Percentiles rank a stretch among this genome's conserved stretches.
These are phyloP conservation scores for Epirrita christyi DNA, from an alignment of 2,888 invertebrate genomes.

Conservation along the genomic window DNA sequence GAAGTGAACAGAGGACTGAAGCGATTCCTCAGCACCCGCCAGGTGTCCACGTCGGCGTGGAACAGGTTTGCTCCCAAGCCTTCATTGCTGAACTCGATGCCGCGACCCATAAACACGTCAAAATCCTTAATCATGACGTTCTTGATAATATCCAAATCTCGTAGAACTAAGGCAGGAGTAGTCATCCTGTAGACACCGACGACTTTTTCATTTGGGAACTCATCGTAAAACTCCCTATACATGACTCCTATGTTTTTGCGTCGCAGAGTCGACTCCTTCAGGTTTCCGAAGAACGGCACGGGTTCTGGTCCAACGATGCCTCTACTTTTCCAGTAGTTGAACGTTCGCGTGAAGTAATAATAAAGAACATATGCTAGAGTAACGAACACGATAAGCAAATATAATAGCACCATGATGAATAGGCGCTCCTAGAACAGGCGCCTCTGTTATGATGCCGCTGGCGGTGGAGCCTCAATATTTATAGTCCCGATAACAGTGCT, in stretches of 20 bases:
- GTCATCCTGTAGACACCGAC: constrained; percentile 61
- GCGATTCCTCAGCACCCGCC: constrained; percentile 53
- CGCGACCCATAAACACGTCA: constrained; percentile 55
- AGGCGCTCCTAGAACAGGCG: neutral
- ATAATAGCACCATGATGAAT: constrained; percentile 6
- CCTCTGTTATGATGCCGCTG: neutral
- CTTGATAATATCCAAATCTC: constrained; percentile 61
- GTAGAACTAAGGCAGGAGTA: constrained; percentile 52
- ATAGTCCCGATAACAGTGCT: neutral
- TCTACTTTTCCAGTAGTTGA: constrained; percentile 57
- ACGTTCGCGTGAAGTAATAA: constrained; percentile 54
- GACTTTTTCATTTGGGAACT: constrained; percentile 57
- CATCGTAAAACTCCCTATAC: constrained; percentile 49
- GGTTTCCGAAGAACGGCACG: constrained; percentile 53
- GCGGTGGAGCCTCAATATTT: neutral
- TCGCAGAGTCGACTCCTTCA: constrained; percentile 42
- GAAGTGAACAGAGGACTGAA: constrained; percentile 65
- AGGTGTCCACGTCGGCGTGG: constrained; percentile 55
- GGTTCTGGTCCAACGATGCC: constrained; percentile 54
- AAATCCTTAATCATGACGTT: constrained; percentile 63
- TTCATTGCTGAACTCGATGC: constrained; percentile 53
- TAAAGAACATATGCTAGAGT: constrained; percentile 37
- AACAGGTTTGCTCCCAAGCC: constrained; percentile 60
- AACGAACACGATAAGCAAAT: constrained; percentile 19
- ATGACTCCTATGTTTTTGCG: constrained; percentile 41